Base-by-base conservation (phyloP, 2,797 vertebrate genomes). In the Thripadectes ignobilis region DNA sequence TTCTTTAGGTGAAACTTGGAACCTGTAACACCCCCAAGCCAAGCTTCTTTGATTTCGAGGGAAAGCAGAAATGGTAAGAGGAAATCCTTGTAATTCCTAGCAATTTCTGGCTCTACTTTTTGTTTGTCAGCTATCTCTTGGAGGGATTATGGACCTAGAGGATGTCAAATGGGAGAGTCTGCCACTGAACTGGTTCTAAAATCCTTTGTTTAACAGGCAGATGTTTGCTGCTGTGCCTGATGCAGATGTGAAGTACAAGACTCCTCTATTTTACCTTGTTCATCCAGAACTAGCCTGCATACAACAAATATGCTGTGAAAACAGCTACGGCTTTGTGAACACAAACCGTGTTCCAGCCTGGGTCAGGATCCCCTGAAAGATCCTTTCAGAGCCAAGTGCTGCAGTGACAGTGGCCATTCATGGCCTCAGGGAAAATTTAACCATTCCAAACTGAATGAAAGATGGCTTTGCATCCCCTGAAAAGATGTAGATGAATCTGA, bases 1-100 rank as follows among this genome's bases (percentile, higher is more conserved):
- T 76, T 97, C 93, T 92, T 89, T 97, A 99, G 99, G 99, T 98
- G 69, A 99, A 99, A 98, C 98, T 98, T 96, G 99, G 99, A 95
- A 98, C 98, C 93, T 99, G 99, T 96, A 99, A 99, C 92, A 98
- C 98, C 92, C 88, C 98, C 83, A 99, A 99, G 96, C 99, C 99
- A 85, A 98, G 98, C 65, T 99, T 99, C 98, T 99, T 99, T 95
- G 99, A 99, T 97, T 99, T 99, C 98, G 99, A 99, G 98, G 99
- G 99, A 93, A 99, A 99, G 92, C 98, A 99, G 92, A 99, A 99
- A 98, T 99, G 99, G 99, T 99, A 98, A 98, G 99, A 92, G 61
- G 71, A 93, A 93, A 95, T 95, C 68, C 36, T 94, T 94, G 32
- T 46, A 80, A 77, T 90, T 85, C 66, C 46, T 76, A 61, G 32